phyloP scores from a whole-genome alignment of 64 coral and sea anemone genomes.

The Orbicella faveolata region DNA sequence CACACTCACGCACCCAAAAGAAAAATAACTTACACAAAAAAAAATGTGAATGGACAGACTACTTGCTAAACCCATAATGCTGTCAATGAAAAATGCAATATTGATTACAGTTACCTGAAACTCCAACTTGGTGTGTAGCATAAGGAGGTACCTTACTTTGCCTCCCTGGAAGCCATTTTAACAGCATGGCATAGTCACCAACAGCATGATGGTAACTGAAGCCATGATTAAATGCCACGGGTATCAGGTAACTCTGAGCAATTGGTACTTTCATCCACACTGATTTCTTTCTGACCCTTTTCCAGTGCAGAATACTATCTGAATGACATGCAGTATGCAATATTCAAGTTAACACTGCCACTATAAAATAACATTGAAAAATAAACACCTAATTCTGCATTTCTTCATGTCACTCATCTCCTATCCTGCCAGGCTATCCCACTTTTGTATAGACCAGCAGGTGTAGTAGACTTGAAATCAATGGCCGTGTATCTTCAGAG shows the following conservation, averaged over 20 bases:
- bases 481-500: too few relatives aligned
- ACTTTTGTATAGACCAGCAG: too few relatives aligned
- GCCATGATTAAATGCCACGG: slow-evolving; percentile 72
- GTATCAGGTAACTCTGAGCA: slow-evolving; percentile 68
- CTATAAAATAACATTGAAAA: neutral
- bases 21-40: too few relatives aligned
- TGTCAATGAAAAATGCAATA: too few relatives aligned
- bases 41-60: too few relatives aligned
- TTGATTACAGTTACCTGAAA: slow-evolving; percentile 53
- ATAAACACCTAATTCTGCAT: too few relatives aligned
- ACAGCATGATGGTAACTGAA: slow-evolving; percentile 83
- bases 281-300: slow-evolving; percentile 67
- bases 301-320: slow-evolving; percentile 72
- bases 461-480: too few relatives aligned
- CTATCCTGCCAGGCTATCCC: too few relatives aligned
- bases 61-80: too few relatives aligned
- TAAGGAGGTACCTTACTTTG: slow-evolving; percentile 75
- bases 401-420: too few relatives aligned
- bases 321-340: neutral
- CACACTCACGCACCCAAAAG: too few relatives aligned
- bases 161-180: slow-evolving; percentile 76
- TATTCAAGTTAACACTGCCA: too few relatives aligned
- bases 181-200: slow-evolving; percentile 69
- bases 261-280: slow-evolving; percentile 84
- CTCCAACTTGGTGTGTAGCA: slow-evolving; percentile 89